Percentiles rank a stretch among this genome's conserved stretches.
These are phyloP conservation scores for Laupala kohalensis DNA, from an alignment of 1,140 invertebrate species.

Conservation along the genomic window DNA sequence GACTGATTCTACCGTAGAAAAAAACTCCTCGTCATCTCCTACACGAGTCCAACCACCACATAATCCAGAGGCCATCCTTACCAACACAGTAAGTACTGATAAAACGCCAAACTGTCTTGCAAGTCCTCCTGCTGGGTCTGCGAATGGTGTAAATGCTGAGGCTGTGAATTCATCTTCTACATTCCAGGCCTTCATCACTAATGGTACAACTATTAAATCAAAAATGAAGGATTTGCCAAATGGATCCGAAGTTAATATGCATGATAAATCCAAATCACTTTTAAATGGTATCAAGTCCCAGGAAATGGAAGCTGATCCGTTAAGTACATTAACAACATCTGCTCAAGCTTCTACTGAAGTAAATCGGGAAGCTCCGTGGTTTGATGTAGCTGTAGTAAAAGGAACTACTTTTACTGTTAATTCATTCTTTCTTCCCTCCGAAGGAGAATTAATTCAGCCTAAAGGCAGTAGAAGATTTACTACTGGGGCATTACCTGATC, in stretches of 20 bases:
- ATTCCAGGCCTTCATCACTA: background rate
- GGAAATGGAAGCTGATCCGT: conserved; percentile 32
- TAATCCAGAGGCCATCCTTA: too few relatives aligned
- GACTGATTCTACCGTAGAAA: too few relatives aligned
- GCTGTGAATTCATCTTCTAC: background rate
- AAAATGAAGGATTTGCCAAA: background rate
- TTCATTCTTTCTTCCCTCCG: conserved; percentile 41
- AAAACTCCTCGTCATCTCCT: too few relatives aligned
- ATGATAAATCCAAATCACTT: background rate
- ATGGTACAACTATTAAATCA: background rate
- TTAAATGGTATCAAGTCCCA: background rate
- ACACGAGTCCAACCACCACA: too few relatives aligned
- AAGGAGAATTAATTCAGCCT: conserved; percentile 26
- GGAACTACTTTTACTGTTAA: conserved; percentile 47
- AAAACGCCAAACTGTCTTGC: background rate
- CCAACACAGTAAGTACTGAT: conserved; percentile 12
- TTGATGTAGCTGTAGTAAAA: conserved; percentile 71
- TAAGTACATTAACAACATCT: conserved; percentile 58
- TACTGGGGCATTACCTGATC: conserved; percentile 37
- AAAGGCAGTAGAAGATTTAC: conserved; percentile 28
- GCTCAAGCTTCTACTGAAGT: conserved; percentile 29
- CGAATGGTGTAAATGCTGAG: background rate
- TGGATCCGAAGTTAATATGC: background rate
- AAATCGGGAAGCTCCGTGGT: conserved; percentile 41
- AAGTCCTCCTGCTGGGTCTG: background rate